phyloP scores from a whole-genome alignment of 2,113 vertebrate genomes.

The Epinephelus cyanopodus region DNA sequence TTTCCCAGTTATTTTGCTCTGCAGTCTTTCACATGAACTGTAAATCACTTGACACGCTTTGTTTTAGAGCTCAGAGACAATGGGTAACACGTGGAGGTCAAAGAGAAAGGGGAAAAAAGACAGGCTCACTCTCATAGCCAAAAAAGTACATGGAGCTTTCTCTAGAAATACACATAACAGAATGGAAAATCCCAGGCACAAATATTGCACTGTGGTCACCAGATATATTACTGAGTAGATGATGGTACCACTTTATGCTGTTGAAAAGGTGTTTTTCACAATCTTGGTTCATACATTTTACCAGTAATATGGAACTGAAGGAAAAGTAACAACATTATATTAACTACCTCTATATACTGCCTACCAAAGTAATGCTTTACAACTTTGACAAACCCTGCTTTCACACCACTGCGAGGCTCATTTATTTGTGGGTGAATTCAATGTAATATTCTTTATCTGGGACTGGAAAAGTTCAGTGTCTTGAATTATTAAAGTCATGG shows the following conservation, averaged over 20 bases:
- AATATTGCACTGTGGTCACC: too few relatives aligned
- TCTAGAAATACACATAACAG: neutral
- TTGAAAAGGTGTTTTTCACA: neutral
- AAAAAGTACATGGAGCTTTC: neutral
- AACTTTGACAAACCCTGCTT: too few relatives aligned
- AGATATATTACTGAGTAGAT: too few relatives aligned
- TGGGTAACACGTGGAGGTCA: neutral
- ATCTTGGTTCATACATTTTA: neutral
- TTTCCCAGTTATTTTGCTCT: neutral
- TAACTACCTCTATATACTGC: too few relatives aligned
- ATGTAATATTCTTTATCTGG: too few relatives aligned
- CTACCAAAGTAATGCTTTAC: too few relatives aligned
- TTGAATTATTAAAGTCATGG: too few relatives aligned
- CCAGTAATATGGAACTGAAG: neutral
- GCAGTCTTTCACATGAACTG: neutral
- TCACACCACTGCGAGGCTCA: too few relatives aligned
- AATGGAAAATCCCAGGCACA: neutral
- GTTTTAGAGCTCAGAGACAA: neutral
- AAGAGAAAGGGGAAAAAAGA: neutral
- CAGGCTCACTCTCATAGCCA: neutral
- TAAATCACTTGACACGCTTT: neutral
- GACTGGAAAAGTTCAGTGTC: too few relatives aligned
- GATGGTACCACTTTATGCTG: neutral
- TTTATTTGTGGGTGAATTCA: too few relatives aligned
- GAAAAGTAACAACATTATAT: too few relatives aligned